Conservation (phyloP, 2,888 invertebrate genomes). For the Dolichomitus sp. region DNA sequence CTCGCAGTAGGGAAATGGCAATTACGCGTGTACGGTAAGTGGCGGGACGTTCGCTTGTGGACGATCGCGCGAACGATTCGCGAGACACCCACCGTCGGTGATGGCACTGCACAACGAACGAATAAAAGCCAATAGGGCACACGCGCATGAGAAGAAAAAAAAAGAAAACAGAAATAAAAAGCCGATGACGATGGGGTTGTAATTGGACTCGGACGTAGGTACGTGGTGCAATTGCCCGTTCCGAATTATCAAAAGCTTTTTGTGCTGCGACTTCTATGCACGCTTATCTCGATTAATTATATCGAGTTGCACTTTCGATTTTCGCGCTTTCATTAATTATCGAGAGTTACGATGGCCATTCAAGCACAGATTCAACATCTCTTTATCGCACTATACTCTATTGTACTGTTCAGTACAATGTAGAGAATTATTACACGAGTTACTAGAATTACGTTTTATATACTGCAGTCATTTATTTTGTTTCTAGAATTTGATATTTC, state of each 20-base stretch:
- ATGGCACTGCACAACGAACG: slow-evolving; percentile 22
- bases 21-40: slow-evolving; percentile 61
- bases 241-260: slow-evolving; percentile 40
- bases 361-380: not conserved
- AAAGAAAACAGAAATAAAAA: slow-evolving; percentile 23
- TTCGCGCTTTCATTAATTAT: slow-evolving; percentile 33
- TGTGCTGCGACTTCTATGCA: not conserved
- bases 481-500: not conserved
- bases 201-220: slow-evolving; percentile 53
- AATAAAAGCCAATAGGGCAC: slow-evolving; percentile 57
- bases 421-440: not conserved
- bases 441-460: not conserved
- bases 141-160: slow-evolving; percentile 5
- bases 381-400: not conserved
- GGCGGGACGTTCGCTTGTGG: slow-evolving; percentile 53
- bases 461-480: not conserved
- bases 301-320: slow-evolving; percentile 10
- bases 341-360: slow-evolving; percentile 1
- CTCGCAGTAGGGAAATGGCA: slow-evolving; percentile 47
- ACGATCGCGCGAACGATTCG: slow-evolving; percentile 61
- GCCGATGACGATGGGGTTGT: slow-evolving; percentile 17
- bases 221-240: slow-evolving; percentile 34
- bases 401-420: not conserved
- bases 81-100: not conserved
- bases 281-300: slow-evolving; percentile 33